Base-by-base conservation (phyloP, 1,140 invertebrate species). In the Belonocnema kinseyi region DNA sequence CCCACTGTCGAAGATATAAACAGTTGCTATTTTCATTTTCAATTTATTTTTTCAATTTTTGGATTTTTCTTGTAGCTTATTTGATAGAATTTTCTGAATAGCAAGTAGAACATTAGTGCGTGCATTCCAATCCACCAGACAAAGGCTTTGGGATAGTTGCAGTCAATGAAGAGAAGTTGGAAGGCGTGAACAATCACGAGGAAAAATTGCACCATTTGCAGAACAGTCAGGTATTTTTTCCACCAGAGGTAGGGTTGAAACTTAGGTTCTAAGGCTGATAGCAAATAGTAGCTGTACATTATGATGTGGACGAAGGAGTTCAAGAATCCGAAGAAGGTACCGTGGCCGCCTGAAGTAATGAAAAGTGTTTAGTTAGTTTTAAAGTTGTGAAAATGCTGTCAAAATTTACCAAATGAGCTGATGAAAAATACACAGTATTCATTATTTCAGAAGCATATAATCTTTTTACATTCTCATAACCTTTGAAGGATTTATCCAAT, bases 161-260 rank as follows among this genome's bases (percentile, higher is more conserved):
- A 98, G 33, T 97, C 96, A 84, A 95, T 95, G 91, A 97, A 97
- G 72, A 97, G 90, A 33, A 97, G 90, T 89, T 97, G 96, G 92
- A 96, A 95, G 13, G 96, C 94, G 87, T 97, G 97, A 4, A 96
- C 87, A 90, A 96, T 94, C 1, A 97, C 95, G 1, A 94, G 82
- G 1, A 97, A 89, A 83, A 98, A 98, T 89, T 98, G 97, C 3
- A 95, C 93, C 95, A 98, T 94, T 90, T 98, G 97, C 79, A 98
- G 88, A 3, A 94, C 93, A 0, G 97, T 98, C 53, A 98, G 90
- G 86, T 98, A 97, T 85, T 95, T 97, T 92, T 98, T 98, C 97
- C 97, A 98, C 97, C 97, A 98, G 10, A 98, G 91, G 86, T 96
- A 97, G 74, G 95, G 96, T 88, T 97, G 96, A 82, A 97, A 93